Percentiles rank a stretch among this genome's conserved stretches.
Conservation (phyloP, 2,888 invertebrate genomes). For the Eilema caniola region DNA sequence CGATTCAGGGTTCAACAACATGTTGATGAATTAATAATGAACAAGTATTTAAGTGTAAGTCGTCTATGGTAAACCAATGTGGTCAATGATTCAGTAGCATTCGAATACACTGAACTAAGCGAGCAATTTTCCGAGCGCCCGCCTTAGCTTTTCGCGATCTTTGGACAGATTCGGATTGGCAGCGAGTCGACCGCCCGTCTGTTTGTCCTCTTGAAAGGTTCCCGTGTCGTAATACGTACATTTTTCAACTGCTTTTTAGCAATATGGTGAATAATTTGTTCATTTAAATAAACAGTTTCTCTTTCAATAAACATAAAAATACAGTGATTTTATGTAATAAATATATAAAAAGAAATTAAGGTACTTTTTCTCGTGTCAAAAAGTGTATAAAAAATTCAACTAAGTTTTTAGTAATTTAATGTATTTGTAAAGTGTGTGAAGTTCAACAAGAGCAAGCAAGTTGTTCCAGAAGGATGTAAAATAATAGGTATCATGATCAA, state of each 20-base stretch:
- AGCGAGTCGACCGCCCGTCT: constrained; percentile 16
- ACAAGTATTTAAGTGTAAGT: not conserved
- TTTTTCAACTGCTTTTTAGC: not conserved
- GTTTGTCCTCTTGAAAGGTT: not conserved
- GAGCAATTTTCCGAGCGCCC: constrained; percentile 7
- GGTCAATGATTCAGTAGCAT: not conserved
- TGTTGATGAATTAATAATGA: constrained; percentile 6
- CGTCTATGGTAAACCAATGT: not conserved
- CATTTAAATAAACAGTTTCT: not conserved
- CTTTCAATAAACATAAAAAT: not conserved
- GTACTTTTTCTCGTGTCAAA: not conserved
- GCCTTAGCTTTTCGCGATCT: constrained; percentile 2
- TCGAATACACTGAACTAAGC: not conserved
- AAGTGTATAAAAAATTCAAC: not conserved
- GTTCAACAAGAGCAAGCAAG: not conserved
- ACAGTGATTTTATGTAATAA: not conserved
- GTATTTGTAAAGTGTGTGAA: not conserved
- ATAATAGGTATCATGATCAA: not conserved
- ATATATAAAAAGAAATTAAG: not conserved
- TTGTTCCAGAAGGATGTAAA: not conserved
- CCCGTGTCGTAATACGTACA: not conserved
- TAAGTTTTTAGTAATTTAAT: not conserved
- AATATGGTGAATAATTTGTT: not conserved
- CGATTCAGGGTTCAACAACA: constrained; percentile 11
- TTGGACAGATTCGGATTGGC: constrained; percentile 3